Evolutionary conservation across 2,113 vertebrate genomes (phyloP).

Genomic region (Sorex araneus): DNA sequence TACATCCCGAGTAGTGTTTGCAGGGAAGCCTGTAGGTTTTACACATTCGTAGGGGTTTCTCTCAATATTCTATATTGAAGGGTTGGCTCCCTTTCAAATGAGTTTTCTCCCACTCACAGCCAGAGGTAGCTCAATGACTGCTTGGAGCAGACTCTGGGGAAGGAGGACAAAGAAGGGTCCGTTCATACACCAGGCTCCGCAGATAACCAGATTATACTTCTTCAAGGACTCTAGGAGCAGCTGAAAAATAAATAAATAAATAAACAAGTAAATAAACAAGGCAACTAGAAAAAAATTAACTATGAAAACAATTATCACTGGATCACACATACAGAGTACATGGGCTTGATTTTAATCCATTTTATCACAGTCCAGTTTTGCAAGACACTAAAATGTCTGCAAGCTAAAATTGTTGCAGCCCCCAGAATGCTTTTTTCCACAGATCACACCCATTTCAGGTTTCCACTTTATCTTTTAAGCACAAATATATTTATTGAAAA

Average conservation of each 20-base stretch:
- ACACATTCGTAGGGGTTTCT: background rate
- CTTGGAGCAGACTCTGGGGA: too few relatives aligned
- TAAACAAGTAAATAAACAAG: too few relatives aligned
- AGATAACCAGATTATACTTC: background rate
- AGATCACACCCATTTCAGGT: background rate
- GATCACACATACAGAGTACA: too few relatives aligned
- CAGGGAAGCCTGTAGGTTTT: background rate
- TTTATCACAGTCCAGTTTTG: too few relatives aligned
- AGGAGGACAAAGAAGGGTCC: too few relatives aligned
- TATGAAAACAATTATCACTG: too few relatives aligned
- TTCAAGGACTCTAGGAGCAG: background rate
- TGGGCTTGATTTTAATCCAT: too few relatives aligned
- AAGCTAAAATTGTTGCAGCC: background rate
- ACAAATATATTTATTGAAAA: background rate
- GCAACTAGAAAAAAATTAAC: too few relatives aligned
- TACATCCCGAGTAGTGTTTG: background rate
- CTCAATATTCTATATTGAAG: background rate
- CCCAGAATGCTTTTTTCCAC: background rate
- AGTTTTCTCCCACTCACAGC: background rate
- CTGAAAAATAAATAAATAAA: background rate
- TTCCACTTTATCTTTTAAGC: slow-evolving; percentile 11
- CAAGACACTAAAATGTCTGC: background rate
- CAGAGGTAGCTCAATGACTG: background rate
- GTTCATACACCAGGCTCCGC: background rate
- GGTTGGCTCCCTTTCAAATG: background rate